Conservation (phyloP, 2,888 invertebrate genomes). For the Tyria jacobaeae region DNA sequence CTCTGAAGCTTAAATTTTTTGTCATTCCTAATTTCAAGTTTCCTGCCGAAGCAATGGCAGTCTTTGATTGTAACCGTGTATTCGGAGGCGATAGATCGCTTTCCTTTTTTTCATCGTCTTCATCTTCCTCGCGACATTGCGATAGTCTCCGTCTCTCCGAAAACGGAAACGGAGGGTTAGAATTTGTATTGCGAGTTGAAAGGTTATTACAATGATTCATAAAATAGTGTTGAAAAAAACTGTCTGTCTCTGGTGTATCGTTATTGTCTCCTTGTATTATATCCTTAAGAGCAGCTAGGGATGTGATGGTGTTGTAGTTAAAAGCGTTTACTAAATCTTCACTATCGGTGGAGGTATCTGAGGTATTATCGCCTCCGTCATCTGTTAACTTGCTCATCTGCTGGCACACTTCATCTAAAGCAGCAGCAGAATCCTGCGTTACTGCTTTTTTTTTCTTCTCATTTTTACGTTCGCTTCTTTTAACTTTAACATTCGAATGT, state of each 20-base stretch:
- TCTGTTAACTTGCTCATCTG: constrained; percentile 59
- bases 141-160: constrained; percentile 90
- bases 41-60: constrained; percentile 49
- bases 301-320: constrained; percentile 90
- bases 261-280: constrained; percentile 87
- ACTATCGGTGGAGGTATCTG: constrained; percentile 87
- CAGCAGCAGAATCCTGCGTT: constrained; percentile 48
- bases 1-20: constrained; percentile 45
- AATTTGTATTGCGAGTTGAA: constrained; percentile 85
- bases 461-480: constrained; percentile 72
- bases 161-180: constrained; percentile 81
- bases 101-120: constrained; percentile 88
- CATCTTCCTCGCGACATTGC: constrained; percentile 94
- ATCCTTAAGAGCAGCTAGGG: constrained; percentile 89
- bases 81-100: constrained; percentile 51
- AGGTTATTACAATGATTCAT: constrained; percentile 90
- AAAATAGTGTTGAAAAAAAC: constrained; percentile 91
- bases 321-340: constrained; percentile 89
- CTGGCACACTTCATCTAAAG: constrained; percentile 56
- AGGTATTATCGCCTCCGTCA: constrained; percentile 55
- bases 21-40: constrained; percentile 39
- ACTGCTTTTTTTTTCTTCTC: constrained; percentile 78
- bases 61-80: constrained; percentile 48
- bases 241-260: constrained; percentile 86
- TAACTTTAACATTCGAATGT: constrained; percentile 62